phyloP scores from a whole-genome alignment of 2,797 vertebrate genomes.

The Typhlichthys eigenmanni region DNA sequence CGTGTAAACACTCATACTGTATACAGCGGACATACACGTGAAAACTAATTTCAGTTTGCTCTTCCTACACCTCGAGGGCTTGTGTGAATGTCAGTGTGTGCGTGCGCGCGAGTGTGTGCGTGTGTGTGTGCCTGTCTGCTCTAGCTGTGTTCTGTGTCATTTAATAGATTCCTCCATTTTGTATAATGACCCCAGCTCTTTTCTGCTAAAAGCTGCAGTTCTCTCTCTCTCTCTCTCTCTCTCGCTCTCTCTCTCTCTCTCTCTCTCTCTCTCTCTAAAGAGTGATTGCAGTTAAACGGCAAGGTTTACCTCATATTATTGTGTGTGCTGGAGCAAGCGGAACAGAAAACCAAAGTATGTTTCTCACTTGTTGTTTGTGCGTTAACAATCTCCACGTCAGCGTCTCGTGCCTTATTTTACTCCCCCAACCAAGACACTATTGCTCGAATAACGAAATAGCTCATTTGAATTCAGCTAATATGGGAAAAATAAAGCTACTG shows the following conservation, averaged over 20 bases:
- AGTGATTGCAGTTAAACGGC: conserved; percentile 42
- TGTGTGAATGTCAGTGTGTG: neutral
- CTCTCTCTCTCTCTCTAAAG: conserved; percentile 6
- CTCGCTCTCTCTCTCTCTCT: neutral
- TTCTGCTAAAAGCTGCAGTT: conserved; percentile 66
- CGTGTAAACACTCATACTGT: neutral
- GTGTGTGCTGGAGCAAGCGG: neutral
- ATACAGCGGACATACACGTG: neutral
- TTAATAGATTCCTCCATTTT: conserved; percentile 72
- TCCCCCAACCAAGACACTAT: no score
- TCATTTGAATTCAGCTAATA: no score
- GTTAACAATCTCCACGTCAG: conserved; percentile 11
- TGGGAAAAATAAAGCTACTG: no score
- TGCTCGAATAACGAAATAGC: no score
- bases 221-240: conserved; percentile 36
- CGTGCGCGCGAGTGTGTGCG: neutral
- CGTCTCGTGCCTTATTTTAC: neutral
- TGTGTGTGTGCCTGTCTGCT: conserved; percentile 3
- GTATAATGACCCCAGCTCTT: conserved; percentile 73
- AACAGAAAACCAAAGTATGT: conserved; percentile 11
- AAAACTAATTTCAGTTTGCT: conserved; percentile 21
- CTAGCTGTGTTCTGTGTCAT: conserved; percentile 45
- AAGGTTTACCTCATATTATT: conserved; percentile 32
- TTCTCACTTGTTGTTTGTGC: conserved; percentile 1
- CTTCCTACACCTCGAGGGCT: conserved; percentile 39